Evolutionary conservation across 2,113 vertebrate species (phyloP).

Genomic region (Paralichthys olivaceus): DNA sequence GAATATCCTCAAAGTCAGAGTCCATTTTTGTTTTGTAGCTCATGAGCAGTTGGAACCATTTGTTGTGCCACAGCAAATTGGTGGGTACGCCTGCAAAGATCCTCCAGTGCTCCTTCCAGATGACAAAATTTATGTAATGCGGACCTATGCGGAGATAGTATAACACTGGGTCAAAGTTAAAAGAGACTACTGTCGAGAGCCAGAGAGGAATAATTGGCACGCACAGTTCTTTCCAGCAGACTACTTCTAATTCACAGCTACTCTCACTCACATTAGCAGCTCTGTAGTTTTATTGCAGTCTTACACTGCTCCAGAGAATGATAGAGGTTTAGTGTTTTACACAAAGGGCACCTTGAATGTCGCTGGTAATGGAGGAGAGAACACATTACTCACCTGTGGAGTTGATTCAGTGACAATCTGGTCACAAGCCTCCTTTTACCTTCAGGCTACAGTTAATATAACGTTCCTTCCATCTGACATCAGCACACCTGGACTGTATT

Average conservation of each 20-base stretch:
- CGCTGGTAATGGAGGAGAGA: background rate
- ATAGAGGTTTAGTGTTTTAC: constrained; percentile 19
- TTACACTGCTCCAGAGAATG: background rate
- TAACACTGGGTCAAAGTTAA: background rate
- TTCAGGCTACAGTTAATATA: constrained; percentile 21
- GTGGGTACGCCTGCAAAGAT: background rate
- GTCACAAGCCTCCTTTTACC: background rate
- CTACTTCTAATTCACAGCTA: constrained; percentile 16
- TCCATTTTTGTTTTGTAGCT: too few species aligned
- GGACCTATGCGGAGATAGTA: background rate
- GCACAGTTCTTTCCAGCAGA: background rate
- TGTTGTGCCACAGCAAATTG: constrained; percentile 7
- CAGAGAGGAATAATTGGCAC: background rate
- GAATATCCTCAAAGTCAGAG: too few species aligned
- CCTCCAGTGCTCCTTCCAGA: background rate
- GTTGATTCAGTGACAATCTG: background rate
- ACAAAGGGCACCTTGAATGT: constrained; percentile 28
- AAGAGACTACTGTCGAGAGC: constrained; percentile 21
- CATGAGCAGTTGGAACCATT: background rate
- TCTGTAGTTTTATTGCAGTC: constrained; percentile 13
- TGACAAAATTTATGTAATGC: background rate
- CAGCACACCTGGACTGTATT: background rate
- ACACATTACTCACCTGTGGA: constrained; percentile 11
- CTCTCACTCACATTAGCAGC: constrained; percentile 9
- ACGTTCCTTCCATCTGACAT: constrained; percentile 22